Evolutionary conservation across 1,140 invertebrate genomes (phyloP).

Genomic region (Trinorchestia longiramus): DNA sequence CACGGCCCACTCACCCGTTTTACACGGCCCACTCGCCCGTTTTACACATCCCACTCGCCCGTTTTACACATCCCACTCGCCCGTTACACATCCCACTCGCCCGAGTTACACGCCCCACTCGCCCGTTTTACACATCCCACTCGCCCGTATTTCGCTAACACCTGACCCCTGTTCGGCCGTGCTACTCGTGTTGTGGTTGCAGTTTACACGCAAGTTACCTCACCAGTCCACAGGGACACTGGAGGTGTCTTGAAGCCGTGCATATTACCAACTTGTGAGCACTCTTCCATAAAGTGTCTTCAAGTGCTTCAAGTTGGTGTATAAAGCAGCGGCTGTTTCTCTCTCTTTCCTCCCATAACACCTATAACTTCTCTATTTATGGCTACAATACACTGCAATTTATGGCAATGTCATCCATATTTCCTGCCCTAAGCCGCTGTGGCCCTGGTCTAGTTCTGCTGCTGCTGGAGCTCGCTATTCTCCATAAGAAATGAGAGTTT

Average conservation of each 20-base stretch:
- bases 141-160: too few relatives aligned
- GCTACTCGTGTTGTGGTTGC: too few relatives aligned
- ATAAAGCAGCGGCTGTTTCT: background rate
- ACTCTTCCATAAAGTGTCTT: background rate
- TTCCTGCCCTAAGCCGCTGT: slow-evolving; percentile 28
- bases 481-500: background rate
- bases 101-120: too few relatives aligned
- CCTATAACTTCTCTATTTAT: slow-evolving; percentile 55
- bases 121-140: too few relatives aligned
- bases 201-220: too few relatives aligned
- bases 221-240: too few relatives aligned
- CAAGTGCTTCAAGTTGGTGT: slow-evolving; percentile 40
- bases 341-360: slow-evolving; percentile 53
- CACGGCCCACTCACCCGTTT: too few relatives aligned
- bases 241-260: background rate
- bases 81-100: too few relatives aligned
- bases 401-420: slow-evolving; percentile 51
- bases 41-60: too few relatives aligned
- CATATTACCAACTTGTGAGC: background rate
- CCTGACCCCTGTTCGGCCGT: too few relatives aligned
- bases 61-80: too few relatives aligned
- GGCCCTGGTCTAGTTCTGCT: background rate
- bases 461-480: background rate
- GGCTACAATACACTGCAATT: slow-evolving; percentile 48
- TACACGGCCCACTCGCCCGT: too few relatives aligned